Conservation (phyloP, 2,797 vertebrate species). For the Sandelia bainsii region DNA sequence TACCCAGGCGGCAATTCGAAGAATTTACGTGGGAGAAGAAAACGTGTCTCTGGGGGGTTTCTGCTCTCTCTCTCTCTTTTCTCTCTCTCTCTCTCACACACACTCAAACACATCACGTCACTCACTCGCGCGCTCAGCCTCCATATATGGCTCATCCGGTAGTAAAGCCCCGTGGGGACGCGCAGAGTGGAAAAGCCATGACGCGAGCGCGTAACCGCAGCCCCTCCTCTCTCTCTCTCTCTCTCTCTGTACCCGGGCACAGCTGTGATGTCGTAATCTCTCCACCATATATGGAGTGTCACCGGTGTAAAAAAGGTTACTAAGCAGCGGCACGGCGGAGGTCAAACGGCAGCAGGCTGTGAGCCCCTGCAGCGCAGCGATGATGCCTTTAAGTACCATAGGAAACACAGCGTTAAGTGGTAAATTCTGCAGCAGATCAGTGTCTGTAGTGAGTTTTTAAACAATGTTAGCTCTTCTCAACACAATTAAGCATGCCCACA, state of each 20-base stretch:
- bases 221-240: conserved; percentile 1
- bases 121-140: conserved; percentile 6
- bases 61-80: conserved; percentile 22
- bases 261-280: conserved; percentile 67
- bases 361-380: not conserved
- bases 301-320: conserved; percentile 70
- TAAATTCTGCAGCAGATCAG: not conserved
- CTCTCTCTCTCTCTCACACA: not conserved
- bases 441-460: too few species aligned
- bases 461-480: too few species aligned
- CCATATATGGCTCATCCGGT: conserved; percentile 84
- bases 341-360: conserved; percentile 65
- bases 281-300: conserved; percentile 81
- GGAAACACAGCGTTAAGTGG: not conserved
- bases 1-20: conserved; percentile 24
- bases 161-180: conserved; percentile 64
- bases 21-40: conserved; percentile 59
- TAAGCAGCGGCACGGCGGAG: conserved; percentile 61
- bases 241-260: conserved; percentile 17
- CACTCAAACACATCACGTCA: conserved; percentile 56
- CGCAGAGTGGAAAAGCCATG: conserved; percentile 81
- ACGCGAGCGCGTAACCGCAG: conserved; percentile 69
- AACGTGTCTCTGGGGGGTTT: conserved; percentile 52
- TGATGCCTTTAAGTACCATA: conserved; percentile 30
- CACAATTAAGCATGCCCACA: not conserved